Percentiles rank a stretch among this genome's conserved stretches.
These are phyloP conservation scores for Casuarius casuarius DNA, from an alignment of 2,113 vertebrate genomes.

Conservation along the genomic window DNA sequence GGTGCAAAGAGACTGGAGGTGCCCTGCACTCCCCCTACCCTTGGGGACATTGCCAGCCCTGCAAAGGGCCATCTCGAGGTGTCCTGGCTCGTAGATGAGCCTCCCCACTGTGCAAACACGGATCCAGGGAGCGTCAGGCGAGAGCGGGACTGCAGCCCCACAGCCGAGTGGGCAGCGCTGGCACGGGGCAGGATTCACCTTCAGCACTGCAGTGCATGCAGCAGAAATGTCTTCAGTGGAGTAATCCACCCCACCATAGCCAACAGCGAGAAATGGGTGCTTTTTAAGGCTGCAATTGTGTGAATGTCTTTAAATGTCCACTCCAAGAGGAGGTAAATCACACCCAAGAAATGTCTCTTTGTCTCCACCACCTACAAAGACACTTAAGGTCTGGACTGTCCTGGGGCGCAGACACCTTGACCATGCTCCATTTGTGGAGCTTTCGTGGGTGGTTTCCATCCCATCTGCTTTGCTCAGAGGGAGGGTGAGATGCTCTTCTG, in stretches of 20 bases:
- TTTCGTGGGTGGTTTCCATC: neutral
- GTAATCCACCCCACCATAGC: no score
- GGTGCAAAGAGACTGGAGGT: neutral
- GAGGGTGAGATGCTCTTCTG: neutral
- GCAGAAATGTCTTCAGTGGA: neutral
- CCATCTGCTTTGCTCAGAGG: no score
- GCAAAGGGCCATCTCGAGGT: neutral
- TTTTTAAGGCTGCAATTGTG: neutral
- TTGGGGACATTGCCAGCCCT: neutral
- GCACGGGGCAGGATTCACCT: neutral
- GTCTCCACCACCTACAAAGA: neutral
- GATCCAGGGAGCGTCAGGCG: no score
- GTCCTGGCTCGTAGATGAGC: no score
- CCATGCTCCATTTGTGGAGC: neutral
- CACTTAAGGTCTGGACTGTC: neutral
- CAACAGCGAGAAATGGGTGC: no score
- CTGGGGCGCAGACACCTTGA: neutral
- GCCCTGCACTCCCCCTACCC: neutral
- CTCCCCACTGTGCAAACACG: no score
- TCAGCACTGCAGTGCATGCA: rapidly evolving
- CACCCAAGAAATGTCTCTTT: neutral
- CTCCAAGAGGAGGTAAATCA: neutral
- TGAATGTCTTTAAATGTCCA: rapidly evolving
- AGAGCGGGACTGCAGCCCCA: no score
- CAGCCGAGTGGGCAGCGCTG: neutral